Evolutionary conservation across 2,888 invertebrate genomes (phyloP), one percentile per base, ranked within the genome.

Genomic region (Strigamia transsilvanica): DNA sequence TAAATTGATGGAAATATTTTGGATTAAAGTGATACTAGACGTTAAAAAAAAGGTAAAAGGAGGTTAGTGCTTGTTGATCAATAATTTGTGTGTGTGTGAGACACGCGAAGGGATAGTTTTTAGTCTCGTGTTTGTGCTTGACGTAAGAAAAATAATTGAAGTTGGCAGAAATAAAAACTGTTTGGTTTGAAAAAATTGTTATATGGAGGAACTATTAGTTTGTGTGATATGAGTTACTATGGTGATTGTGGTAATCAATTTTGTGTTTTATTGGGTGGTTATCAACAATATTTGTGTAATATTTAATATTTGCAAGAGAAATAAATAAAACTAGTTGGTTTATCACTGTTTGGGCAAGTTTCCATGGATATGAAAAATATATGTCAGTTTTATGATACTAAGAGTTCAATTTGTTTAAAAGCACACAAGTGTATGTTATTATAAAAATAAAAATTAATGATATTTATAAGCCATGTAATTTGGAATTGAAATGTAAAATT

Each of bases 71-170:
- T n/a, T 6, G 32, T 73, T 73, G 73, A 73, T 73, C 73, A 32
- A 73, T 73, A 73, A 73, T 73, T 73, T 73, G 73, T 73, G 73
- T 15, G 13, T 66, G 15, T 73, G 23, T 73, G 73, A 73, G 73
- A 32, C 32, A 73, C 73, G 73, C 73, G 32, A 73, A 32, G 32
- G 32, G 56, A 56, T 73, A 73, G 73, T 73, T 73, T 73, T 73
- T 73, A 32, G 51, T 38, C 18, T 56, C 56, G 56, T 73, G 32
- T 73, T 73, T 73, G 73, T 73, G 15, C 51, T 51, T 23, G 73
- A 9, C 6, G 2, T n/a, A 27, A 32, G 73, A 18, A 66, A 32
- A 73, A 73, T 32, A 32, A 73, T 73, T 73, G 73, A 73, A 32
- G 73, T 32, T 73, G 27, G 73, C 32, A 32, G 27, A 73, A 73